Evolutionary conservation across 2,113 vertebrate genomes (phyloP).

Genomic region (Aspiorhynchus laticeps): DNA sequence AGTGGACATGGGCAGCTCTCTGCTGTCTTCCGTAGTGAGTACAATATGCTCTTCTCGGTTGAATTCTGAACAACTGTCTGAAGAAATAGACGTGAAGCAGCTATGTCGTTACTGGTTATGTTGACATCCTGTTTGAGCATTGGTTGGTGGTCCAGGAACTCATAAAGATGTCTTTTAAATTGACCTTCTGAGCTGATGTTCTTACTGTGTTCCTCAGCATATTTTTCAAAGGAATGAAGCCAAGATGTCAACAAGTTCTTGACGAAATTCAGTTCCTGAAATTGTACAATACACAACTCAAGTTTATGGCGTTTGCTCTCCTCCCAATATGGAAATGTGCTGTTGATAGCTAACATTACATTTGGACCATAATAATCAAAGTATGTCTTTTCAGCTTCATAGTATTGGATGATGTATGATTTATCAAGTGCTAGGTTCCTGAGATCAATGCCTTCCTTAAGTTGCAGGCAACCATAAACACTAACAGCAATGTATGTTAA

Average conservation of each 20-base stretch:
- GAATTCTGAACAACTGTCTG: conserved; percentile 68
- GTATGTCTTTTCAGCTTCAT: conserved; percentile 70
- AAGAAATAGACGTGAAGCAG: conserved; percentile 76
- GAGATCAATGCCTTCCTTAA: conserved; percentile 78
- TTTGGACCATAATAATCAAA: conserved; percentile 76
- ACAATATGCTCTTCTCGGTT: conserved; percentile 67
- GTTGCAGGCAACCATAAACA: conserved; percentile 73
- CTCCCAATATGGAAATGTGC: conserved; percentile 75
- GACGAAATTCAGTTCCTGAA: conserved; percentile 68
- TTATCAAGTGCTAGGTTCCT: conserved; percentile 75
- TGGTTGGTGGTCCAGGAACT: conserved; percentile 60
- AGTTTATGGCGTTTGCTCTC: conserved; percentile 59
- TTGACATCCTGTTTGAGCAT: conserved; percentile 73
- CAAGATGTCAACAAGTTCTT: conserved; percentile 64
- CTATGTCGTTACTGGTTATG: conserved; percentile 62
- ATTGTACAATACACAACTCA: conserved; percentile 66
- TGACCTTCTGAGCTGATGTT: conserved; percentile 56
- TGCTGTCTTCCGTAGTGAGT: conserved; percentile 72
- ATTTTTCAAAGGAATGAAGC: conserved; percentile 67
- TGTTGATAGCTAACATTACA: conserved; percentile 77
- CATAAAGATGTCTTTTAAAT: conserved; percentile 68
- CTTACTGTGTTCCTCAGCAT: conserved; percentile 53
- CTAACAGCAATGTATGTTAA: conserved; percentile 70
- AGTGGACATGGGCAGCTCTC: conserved; percentile 64
- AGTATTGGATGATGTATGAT: conserved; percentile 74